A percentile compares a stretch with the other conserved stretches of the same genome.
Evolutionary conservation across 2,113 vertebrate genomes (phyloP).

Genomic region (Lycaon pictus): DNA sequence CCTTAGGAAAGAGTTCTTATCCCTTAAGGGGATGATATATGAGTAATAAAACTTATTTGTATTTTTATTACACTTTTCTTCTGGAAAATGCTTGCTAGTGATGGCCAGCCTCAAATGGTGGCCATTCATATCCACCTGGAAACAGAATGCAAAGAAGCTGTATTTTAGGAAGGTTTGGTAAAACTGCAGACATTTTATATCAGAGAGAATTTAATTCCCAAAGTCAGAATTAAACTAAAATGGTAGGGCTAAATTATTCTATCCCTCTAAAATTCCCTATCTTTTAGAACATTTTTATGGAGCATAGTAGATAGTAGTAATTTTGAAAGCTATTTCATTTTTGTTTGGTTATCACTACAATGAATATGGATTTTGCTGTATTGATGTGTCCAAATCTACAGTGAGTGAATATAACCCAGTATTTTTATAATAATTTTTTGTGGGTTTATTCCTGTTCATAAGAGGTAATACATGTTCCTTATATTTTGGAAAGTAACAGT

Average conservation of each 20-base stretch:
- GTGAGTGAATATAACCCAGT: background rate
- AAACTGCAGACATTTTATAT: background rate
- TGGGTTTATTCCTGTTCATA: background rate
- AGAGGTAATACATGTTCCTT: background rate
- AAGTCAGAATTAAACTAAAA: background rate
- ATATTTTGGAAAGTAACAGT: slow-evolving; percentile 2
- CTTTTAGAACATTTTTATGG: background rate
- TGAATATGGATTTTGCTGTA: slow-evolving; percentile 1
- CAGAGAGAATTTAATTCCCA: background rate
- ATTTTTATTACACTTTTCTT: background rate
- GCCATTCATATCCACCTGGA: background rate
- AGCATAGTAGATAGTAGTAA: background rate
- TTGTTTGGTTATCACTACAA: background rate
- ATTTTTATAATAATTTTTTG: background rate
- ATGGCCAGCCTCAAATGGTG: background rate
- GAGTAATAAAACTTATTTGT: background rate
- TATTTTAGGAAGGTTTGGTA: background rate
- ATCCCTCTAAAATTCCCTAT: background rate
- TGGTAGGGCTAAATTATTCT: background rate
- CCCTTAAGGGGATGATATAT: background rate
- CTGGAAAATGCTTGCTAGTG: background rate
- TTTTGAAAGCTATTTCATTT: background rate
- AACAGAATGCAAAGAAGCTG: background rate
- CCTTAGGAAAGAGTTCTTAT: slow-evolving; percentile 9
- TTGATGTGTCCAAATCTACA: background rate